phyloP scores from a whole-genome alignment of 2,113 vertebrate species.

The Carassius carassius region DNA sequence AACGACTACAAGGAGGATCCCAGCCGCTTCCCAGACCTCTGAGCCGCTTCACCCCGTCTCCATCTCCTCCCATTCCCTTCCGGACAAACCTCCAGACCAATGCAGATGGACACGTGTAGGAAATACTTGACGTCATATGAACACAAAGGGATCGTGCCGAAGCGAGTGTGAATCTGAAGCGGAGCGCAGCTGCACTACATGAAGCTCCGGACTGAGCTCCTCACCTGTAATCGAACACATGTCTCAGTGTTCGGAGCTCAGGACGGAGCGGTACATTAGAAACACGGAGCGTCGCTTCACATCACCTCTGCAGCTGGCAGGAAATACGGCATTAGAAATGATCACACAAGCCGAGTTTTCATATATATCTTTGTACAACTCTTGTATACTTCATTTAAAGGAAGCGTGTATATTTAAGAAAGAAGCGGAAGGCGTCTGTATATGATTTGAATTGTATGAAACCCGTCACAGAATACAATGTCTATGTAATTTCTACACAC shows the following conservation, averaged over 20 bases:
- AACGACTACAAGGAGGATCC: constrained; percentile 97
- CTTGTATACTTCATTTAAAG: constrained; percentile 70
- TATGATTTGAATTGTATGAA: constrained; percentile 65
- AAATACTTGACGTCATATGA: background rate
- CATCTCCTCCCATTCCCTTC: background rate
- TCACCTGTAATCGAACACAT: too few relatives aligned
- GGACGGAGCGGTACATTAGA: constrained; percentile 50
- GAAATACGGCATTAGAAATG: constrained; percentile 67
- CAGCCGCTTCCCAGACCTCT: constrained; percentile 96
- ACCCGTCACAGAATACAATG: constrained; percentile 42
- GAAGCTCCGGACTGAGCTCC: constrained; percentile 49
- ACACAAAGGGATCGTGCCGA: constrained; percentile 38
- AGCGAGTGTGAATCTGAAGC: background rate
- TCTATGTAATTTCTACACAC: constrained; percentile 63
- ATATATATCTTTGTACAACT: constrained; percentile 66
- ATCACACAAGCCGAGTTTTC: constrained; percentile 68
- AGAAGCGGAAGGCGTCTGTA: constrained; percentile 64
- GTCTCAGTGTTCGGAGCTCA: constrained; percentile 37
- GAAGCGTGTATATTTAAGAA: constrained; percentile 65
- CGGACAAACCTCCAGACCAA: background rate
- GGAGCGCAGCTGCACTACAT: constrained; percentile 59
- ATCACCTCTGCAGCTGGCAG: constrained; percentile 57
- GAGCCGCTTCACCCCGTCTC: constrained; percentile 46
- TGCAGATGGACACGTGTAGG: background rate
- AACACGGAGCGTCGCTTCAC: constrained; percentile 35